Percentiles rank a stretch among this genome's conserved stretches.
phyloP scores from a whole-genome alignment of 1,140 invertebrate species.

The Leptinotarsa defecta region DNA sequence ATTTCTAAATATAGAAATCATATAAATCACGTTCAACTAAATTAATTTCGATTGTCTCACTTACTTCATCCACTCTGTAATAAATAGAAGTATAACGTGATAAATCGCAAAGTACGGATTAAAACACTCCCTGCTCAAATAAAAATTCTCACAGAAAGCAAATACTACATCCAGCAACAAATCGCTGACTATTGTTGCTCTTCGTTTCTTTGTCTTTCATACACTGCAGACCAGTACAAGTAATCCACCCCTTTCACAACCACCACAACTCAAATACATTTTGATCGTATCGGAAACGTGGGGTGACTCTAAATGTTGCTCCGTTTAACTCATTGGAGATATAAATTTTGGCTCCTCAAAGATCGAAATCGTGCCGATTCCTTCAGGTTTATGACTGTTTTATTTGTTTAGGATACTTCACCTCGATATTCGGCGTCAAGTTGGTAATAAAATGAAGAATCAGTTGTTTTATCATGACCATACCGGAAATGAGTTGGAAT shows the following conservation, averaged over 20 bases:
- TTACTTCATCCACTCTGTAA: too few relatives aligned
- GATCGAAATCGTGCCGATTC: neutral
- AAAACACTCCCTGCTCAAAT: neutral
- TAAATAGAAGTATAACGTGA: neutral
- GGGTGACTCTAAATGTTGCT: neutral
- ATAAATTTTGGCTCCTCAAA: neutral
- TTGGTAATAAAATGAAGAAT: too few relatives aligned
- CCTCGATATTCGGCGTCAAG: neutral
- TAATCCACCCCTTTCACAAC: neutral
- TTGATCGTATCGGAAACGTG: neutral
- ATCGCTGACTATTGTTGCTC: neutral
- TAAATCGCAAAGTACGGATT: neutral
- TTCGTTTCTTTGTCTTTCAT: neutral
- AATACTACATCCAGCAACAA: neutral
- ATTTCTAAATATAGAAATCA: too few relatives aligned
- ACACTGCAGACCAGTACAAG: neutral
- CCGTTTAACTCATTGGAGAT: neutral
- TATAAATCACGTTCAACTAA: too few relatives aligned
- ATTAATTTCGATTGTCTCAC: too few relatives aligned
- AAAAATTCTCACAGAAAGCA: neutral
- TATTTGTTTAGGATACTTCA: neutral
- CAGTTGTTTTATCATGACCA: too few relatives aligned
- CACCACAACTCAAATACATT: conserved; percentile 1
- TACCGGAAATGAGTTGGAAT: too few relatives aligned
- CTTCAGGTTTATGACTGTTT: neutral